These are phyloP conservation scores for Drosophila athabasca DNA, from an alignment of 1,140 invertebrate genomes.

Conservation along the genomic window DNA sequence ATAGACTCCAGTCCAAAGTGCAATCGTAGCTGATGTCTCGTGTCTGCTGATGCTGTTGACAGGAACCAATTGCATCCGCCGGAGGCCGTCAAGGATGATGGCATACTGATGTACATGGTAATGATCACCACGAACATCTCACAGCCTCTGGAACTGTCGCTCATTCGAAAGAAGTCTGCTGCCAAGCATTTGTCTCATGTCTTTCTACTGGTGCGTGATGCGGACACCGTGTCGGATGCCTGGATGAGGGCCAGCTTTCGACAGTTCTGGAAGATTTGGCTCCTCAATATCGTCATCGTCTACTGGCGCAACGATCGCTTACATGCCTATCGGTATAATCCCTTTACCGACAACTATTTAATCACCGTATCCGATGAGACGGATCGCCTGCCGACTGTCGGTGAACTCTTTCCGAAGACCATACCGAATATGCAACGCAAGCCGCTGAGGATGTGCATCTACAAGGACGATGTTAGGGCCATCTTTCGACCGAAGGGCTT, in stretches of 20 bases:
- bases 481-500: constrained; percentile 51
- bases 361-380: constrained; percentile 26
- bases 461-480: constrained; percentile 65
- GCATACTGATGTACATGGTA: constrained; percentile 73
- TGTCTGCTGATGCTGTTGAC: neutral
- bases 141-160: constrained; percentile 59
- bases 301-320: constrained; percentile 51
- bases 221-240: constrained; percentile 35
- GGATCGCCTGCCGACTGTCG: constrained; percentile 36
- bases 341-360: constrained; percentile 64
- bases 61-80: constrained; percentile 54
- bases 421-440: constrained; percentile 74
- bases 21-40: neutral
- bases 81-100: constrained; percentile 72
- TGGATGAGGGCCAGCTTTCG: constrained; percentile 74
- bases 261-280: constrained; percentile 76
- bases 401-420: constrained; percentile 59
- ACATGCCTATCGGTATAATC: constrained; percentile 73
- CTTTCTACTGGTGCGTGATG: constrained; percentile 60
- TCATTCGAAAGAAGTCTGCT: constrained; percentile 70
- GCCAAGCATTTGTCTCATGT: constrained; percentile 73
- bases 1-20: neutral
- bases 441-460: constrained; percentile 72
- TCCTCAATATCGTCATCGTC: constrained; percentile 73
- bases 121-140: constrained; percentile 71